Conservation (phyloP, 2,113 vertebrate species). For the Platanista minor region DNA sequence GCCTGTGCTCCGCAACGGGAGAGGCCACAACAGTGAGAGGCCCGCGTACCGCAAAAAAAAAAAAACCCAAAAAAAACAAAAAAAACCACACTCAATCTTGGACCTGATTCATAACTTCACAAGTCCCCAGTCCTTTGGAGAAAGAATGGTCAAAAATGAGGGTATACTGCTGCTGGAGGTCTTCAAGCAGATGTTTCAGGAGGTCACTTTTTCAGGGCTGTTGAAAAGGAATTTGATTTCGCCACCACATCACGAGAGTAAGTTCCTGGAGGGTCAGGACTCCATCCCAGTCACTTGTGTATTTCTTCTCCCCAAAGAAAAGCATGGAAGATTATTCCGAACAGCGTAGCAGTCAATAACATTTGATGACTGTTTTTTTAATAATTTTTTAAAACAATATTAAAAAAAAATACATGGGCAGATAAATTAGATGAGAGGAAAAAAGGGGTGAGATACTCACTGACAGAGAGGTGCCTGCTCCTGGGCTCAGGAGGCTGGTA, state of each 20-base stretch:
- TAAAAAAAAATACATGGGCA: background rate
- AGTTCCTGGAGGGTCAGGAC: background rate
- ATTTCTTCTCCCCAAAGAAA: background rate
- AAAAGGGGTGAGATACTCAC: constrained; percentile 82
- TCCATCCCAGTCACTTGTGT: background rate
- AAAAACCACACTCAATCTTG: no score
- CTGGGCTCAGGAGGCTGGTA: constrained; percentile 92
- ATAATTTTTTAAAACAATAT: background rate
- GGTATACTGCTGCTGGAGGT: background rate
- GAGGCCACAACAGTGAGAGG: no score
- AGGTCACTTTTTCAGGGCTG: background rate
- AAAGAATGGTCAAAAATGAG: constrained; percentile 15
- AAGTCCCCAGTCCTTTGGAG: background rate
- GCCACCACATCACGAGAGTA: background rate
- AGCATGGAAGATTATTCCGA: background rate
- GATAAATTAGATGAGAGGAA: background rate
- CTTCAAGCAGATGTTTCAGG: constrained; percentile 12
- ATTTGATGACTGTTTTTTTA: background rate
- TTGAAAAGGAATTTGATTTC: constrained; percentile 17
- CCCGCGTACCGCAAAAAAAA: no score
- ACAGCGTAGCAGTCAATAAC: background rate
- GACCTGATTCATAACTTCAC: background rate
- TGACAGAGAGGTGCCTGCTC: constrained; percentile 93
- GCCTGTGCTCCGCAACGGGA: no score
- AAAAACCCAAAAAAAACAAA: no score